Percentiles rank a stretch among this genome's conserved stretches.
Conservation (phyloP, 1,140 invertebrate species). For the Drosophila bocqueti region DNA sequence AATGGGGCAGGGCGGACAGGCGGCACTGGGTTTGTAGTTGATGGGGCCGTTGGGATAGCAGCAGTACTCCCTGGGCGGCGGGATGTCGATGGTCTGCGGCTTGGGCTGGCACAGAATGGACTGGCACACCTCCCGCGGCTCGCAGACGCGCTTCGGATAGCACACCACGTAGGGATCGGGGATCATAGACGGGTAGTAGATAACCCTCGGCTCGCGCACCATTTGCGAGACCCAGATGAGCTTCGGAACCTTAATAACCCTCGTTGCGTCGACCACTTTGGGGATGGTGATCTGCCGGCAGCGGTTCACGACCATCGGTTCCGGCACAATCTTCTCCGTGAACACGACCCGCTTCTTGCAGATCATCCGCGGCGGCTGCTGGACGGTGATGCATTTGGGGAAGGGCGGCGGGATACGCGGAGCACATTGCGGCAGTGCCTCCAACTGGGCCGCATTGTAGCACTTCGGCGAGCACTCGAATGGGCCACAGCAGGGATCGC, state of each 20-base stretch:
- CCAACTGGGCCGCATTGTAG: constrained; percentile 72
- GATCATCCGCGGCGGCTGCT: constrained; percentile 76
- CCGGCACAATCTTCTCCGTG: constrained; percentile 73
- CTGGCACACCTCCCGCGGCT: constrained; percentile 77
- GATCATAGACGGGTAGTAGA: constrained; percentile 80
- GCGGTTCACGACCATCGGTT: constrained; percentile 79
- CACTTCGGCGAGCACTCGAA: constrained; percentile 81
- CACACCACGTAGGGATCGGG: constrained; percentile 82
- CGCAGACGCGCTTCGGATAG: constrained; percentile 77
- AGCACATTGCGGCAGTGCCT: constrained; percentile 77
- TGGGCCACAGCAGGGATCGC: constrained; percentile 77
- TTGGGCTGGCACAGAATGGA: constrained; percentile 80
- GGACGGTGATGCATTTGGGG: constrained; percentile 78
- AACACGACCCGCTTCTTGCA: constrained; percentile 80
- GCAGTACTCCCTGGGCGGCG: constrained; percentile 78
- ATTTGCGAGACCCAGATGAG: constrained; percentile 80
- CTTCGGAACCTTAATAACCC: constrained; percentile 78
- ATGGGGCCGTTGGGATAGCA: constrained; percentile 80
- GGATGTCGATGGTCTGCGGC: constrained; percentile 78
- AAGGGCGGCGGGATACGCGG: constrained; percentile 74
- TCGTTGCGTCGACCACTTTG: constrained; percentile 73
- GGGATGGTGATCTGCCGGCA: constrained; percentile 77
- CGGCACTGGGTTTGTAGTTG: constrained; percentile 74
- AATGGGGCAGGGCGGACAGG: constrained; percentile 75
- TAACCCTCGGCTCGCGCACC: constrained; percentile 76